phyloP scores from a whole-genome alignment of 2,888 invertebrate species.

The Folsomia manolachei region DNA sequence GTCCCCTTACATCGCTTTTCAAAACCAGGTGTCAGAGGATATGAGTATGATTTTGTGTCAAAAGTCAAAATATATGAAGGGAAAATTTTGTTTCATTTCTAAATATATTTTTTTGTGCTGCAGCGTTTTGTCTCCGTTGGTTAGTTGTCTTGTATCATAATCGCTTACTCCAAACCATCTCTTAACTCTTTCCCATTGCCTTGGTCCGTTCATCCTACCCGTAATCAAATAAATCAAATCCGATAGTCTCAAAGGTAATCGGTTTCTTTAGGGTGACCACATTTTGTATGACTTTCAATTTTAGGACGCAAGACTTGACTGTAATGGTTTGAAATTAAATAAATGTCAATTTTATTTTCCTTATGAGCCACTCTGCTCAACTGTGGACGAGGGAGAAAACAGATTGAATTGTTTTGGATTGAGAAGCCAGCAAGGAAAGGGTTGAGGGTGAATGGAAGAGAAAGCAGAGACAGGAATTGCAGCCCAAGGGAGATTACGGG shows the following conservation, averaged over 20 bases:
- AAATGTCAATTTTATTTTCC: neutral
- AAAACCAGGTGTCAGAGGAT: too few relatives aligned
- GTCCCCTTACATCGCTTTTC: too few relatives aligned
- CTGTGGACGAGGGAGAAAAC: too few relatives aligned
- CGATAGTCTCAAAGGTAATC: neutral
- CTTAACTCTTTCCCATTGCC: too few relatives aligned
- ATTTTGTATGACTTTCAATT: neutral
- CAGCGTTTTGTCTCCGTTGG: too few relatives aligned
- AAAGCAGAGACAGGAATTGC: too few relatives aligned
- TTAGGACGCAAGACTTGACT: neutral
- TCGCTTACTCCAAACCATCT: too few relatives aligned
- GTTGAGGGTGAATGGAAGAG: neutral
- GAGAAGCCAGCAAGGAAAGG: neutral
- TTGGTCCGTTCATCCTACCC: too few relatives aligned
- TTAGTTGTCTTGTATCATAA: too few relatives aligned
- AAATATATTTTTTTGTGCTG: too few relatives aligned
- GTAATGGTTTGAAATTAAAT: neutral
- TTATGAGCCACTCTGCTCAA: neutral
- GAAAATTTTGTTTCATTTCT: neutral
- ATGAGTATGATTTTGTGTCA: too few relatives aligned
- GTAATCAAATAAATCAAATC: neutral
- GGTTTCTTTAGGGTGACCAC: neutral
- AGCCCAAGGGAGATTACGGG: neutral
- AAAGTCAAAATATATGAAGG: neutral
- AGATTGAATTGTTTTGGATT: neutral